Conservation (phyloP, 2,888 invertebrate genomes). For the Cryptocephalus moraei region DNA sequence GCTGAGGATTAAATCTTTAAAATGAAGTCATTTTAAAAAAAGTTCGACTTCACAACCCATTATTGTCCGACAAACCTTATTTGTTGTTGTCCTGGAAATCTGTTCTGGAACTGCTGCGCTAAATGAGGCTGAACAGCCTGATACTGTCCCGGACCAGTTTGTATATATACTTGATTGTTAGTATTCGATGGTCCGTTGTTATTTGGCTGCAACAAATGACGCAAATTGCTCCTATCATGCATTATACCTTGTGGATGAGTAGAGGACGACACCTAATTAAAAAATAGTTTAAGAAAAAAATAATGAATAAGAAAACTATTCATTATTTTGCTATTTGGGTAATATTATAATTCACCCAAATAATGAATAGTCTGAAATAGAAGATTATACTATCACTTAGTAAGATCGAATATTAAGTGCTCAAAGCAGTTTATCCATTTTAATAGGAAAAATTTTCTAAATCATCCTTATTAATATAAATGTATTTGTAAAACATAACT, state of each 20-base stretch:
- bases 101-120: conserved; percentile 32
- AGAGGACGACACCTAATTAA: conserved; percentile 42
- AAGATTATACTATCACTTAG: no score
- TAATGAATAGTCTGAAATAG: no score
- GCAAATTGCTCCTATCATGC: conserved; percentile 33
- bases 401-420: no score
- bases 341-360: no score
- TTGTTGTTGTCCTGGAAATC: conserved; percentile 23
- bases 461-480: no score
- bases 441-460: no score
- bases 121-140: conserved; percentile 36
- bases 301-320: no score
- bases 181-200: conserved; percentile 12
- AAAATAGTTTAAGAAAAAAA: no score
- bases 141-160: conserved; percentile 37
- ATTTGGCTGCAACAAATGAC: conserved; percentile 36
- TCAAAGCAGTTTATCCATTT: no score
- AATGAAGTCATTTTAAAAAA: background rate
- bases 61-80: conserved; percentile 5
- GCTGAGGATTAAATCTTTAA: conserved; percentile 8
- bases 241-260: conserved; percentile 49
- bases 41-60: no score
- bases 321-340: no score
- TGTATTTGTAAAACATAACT: no score
- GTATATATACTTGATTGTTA: conserved; percentile 31